phyloP scores from a whole-genome alignment of 2,113 vertebrate species.

The Entomyzon cyanotis region DNA sequence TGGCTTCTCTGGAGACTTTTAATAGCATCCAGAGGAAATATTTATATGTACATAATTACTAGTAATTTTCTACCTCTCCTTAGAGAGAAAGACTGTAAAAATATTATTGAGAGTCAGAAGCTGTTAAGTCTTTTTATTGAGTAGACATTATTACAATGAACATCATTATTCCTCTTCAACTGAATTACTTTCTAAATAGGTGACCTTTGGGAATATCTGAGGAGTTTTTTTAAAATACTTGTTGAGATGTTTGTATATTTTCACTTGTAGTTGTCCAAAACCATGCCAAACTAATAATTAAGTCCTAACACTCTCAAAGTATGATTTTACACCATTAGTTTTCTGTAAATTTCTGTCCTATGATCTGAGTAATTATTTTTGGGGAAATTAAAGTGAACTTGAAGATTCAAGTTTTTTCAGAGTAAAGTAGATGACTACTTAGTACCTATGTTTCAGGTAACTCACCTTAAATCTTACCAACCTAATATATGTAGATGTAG shows the following conservation, averaged over 20 bases:
- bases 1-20: neutral
- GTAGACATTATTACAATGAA: neutral
- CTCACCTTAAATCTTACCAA: neutral
- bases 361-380: neutral
- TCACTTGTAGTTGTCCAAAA: neutral
- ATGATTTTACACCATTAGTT: neutral
- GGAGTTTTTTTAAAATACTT: neutral
- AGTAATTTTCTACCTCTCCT: constrained; percentile 21
- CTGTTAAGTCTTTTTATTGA: neutral
- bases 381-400: neutral
- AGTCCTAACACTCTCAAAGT: neutral
- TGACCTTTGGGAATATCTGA: neutral
- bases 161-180: neutral
- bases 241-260: neutral
- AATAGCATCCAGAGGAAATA: constrained; percentile 15
- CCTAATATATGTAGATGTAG: neutral
- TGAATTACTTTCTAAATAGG: neutral
- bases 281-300: neutral
- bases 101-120: neutral
- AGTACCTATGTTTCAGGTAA: neutral
- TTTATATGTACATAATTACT: constrained; percentile 23
- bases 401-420: neutral
- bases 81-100: neutral
- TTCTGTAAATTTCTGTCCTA: neutral
- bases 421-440: neutral